Conservation (phyloP, 2,888 invertebrate species). For the Marasmarcha lunaedactyla region DNA sequence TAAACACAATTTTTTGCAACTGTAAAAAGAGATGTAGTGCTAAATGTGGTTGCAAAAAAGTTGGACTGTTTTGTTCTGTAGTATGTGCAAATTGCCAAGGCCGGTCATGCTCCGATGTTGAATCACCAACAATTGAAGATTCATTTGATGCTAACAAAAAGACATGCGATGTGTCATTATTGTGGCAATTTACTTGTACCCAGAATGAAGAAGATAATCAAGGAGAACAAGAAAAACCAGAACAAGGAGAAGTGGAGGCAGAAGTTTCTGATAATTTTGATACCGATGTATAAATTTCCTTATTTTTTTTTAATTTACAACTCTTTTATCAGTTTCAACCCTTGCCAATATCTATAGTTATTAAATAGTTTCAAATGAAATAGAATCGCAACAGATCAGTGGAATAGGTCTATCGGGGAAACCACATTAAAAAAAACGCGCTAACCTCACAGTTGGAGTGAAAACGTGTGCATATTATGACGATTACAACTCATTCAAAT, state of each 20-base stretch:
- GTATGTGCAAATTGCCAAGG: conserved; percentile 17
- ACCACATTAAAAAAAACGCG: too few species aligned
- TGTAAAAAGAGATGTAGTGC: too few species aligned
- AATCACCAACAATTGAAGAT: too few species aligned
- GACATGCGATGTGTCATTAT: conserved; percentile 15
- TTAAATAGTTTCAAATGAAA: conserved; percentile 7
- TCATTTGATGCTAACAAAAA: too few species aligned
- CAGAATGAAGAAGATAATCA: conserved; percentile 14
- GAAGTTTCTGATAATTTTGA: conserved; percentile 11
- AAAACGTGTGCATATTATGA: neutral
- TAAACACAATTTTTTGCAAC: too few species aligned
- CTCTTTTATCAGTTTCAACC: too few species aligned
- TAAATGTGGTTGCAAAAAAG: too few species aligned
- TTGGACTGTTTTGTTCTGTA: conserved; percentile 19
- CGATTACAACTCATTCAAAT: neutral
- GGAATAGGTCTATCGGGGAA: neutral
- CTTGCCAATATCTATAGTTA: too few species aligned
- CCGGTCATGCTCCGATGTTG: too few species aligned
- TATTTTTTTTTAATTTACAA: conserved; percentile 10
- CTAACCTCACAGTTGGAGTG: neutral
- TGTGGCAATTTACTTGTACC: conserved; percentile 14
- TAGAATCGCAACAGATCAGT: conserved; percentile 3
- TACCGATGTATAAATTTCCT: conserved; percentile 6
- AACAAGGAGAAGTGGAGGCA: conserved; percentile 11
- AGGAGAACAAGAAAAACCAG: conserved; percentile 8